These are phyloP conservation scores for Perca flavescens DNA, from an alignment of 2,113 vertebrate species.

Conservation along the genomic window DNA sequence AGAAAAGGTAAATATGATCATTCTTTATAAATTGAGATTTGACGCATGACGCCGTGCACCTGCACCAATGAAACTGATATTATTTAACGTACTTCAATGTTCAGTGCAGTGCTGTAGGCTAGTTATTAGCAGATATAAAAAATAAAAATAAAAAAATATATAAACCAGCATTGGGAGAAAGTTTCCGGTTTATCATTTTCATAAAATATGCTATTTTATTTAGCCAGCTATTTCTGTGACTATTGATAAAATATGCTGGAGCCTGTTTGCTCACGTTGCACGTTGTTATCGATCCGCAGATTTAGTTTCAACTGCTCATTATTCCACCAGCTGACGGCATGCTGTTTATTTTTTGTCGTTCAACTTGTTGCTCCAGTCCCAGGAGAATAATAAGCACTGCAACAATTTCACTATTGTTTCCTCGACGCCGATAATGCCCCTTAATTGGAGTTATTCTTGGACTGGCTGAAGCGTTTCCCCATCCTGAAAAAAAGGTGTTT, in stretches of 20 bases:
- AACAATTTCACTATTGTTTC: slow-evolving; percentile 98
- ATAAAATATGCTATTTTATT: slow-evolving; percentile 53
- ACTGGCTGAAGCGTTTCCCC: slow-evolving; percentile 82
- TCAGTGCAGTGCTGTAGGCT: neutral
- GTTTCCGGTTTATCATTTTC: slow-evolving; percentile 25
- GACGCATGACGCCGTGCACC: slow-evolving; percentile 8
- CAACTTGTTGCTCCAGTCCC: slow-evolving; percentile 96
- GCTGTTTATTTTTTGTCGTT: slow-evolving; percentile 74
- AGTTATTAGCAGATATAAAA: neutral
- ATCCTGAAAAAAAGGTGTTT: slow-evolving; percentile 73
- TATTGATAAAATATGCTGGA: slow-evolving; percentile 55
- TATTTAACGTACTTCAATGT: neutral
- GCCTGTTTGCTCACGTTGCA: slow-evolving; percentile 56
- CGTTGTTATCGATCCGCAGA: slow-evolving; percentile 75
- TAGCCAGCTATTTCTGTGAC: slow-evolving; percentile 47
- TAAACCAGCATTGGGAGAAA: slow-evolving; percentile 8
- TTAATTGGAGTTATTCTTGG: slow-evolving; percentile 90
- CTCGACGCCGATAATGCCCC: slow-evolving; percentile 87
- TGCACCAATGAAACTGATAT: slow-evolving; percentile 14
- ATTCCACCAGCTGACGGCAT: slow-evolving; percentile 55
- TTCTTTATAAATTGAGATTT: neutral
- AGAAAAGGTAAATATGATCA: slow-evolving; percentile 94
- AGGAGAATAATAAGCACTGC: slow-evolving; percentile 91
- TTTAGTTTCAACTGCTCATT: slow-evolving; percentile 74
- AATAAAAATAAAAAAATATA: slow-evolving; percentile 4